Evolutionary conservation across 2,797 vertebrate genomes (phyloP).

Genomic region (Danio albolineatus): DNA sequence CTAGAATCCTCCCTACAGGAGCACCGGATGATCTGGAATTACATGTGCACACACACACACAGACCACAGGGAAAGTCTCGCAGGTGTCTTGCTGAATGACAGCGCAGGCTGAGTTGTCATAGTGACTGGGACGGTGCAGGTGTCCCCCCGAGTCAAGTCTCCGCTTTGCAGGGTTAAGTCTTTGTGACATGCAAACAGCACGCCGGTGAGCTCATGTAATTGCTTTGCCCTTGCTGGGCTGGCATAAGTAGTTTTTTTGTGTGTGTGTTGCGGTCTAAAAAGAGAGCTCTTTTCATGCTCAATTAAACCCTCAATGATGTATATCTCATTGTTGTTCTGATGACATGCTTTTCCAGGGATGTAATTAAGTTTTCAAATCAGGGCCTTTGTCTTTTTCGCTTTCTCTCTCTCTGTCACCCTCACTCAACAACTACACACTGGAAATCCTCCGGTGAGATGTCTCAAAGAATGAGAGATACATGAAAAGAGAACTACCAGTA

Average conservation of each 20-base stretch:
- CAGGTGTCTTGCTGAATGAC: slow-evolving; percentile 65
- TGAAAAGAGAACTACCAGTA: neutral
- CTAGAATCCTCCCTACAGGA: neutral
- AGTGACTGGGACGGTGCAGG: slow-evolving; percentile 64
- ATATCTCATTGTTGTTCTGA: slow-evolving; percentile 62
- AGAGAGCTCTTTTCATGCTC: slow-evolving; percentile 58
- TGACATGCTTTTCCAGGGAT: slow-evolving; percentile 63
- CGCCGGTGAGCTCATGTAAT: slow-evolving; percentile 53
- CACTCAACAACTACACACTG: slow-evolving; percentile 43
- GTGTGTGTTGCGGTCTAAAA: slow-evolving; percentile 54
- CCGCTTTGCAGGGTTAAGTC: slow-evolving; percentile 65
- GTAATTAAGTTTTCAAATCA: slow-evolving; percentile 71
- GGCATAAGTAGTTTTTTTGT: slow-evolving; percentile 48
- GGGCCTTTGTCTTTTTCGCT: slow-evolving; percentile 57
- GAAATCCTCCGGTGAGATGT: slow-evolving; percentile 38
- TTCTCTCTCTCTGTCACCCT: slow-evolving; percentile 4
- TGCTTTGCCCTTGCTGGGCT: slow-evolving; percentile 50
- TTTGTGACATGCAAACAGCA: slow-evolving; percentile 66
- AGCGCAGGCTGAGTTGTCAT: slow-evolving; percentile 61
- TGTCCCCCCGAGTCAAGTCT: slow-evolving; percentile 65
- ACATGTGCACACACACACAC: neutral
- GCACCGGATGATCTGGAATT: slow-evolving; percentile 28
- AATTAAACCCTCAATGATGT: slow-evolving; percentile 66
- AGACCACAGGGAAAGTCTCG: slow-evolving; percentile 34
- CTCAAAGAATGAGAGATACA: slow-evolving; percentile 29